Evolutionary conservation across 1,140 invertebrate species (phyloP), one percentile per base, ranked within the genome.

Genomic region (Eriosoma lanigerum): DNA sequence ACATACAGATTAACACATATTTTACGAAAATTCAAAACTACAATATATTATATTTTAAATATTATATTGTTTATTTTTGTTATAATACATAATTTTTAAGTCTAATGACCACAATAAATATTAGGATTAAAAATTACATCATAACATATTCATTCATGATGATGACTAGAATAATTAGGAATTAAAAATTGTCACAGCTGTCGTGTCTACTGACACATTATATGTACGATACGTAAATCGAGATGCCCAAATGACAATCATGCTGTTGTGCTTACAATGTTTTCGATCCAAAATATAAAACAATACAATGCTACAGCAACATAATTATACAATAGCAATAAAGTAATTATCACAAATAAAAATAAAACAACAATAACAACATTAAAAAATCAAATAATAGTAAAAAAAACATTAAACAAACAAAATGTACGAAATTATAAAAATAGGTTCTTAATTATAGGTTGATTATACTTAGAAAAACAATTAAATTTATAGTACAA

Each of bases 81-180:
- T 78, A 60, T 78, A 60, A 78, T 78, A 78, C 73, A 78, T 46
- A 60, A 60, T 58, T 60, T 75, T 46, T 24, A 26, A 44, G 54
- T 78, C 73, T 60, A 78, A 78, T 78, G 73, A 78, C 73, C 52
- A 62, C 15, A 78, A 58, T 75, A 56, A 56, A 75, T 75, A 75
- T 60, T 58, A 78, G 32, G 54, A 78, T 78, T 76, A 78, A 78
- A 78, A 60, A 60, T 70, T 60, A 78, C 54, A 78, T 78, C 21
- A 46, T 58, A 78, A 78, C 73, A 76, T 26, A 21, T 60, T 58
- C 38, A 78, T 78, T 78, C 21, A 78, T n/a, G 21, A 78, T 9
- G 29, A 58, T 78, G 73, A 78, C 73, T 78, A 78, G 73, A 78
- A 78, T 78, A 78, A 60, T 58, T 78, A 78, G 73, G 73, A 78